Evolutionary conservation across 1,140 invertebrate species (phyloP).

Genomic region (Musca domestica): DNA sequence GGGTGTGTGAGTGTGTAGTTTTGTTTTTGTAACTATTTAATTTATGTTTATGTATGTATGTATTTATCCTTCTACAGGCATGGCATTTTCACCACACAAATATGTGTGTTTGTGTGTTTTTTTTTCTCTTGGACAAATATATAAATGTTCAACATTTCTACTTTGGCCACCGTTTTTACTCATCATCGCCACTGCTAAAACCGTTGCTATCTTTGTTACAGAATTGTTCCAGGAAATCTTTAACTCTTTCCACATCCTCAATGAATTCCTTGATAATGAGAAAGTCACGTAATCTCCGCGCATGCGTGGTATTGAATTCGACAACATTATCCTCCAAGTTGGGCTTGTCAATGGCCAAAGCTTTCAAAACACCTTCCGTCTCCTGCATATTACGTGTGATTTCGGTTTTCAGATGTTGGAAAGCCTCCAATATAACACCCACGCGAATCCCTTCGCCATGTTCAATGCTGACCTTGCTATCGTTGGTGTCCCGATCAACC

Average conservation of each 20-base stretch:
- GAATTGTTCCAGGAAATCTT: not conserved
- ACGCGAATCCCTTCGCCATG: not conserved
- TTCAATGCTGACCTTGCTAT: not conserved
- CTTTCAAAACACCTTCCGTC: not conserved
- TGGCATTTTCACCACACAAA: not conserved
- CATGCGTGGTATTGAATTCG: not conserved
- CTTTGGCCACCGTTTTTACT: not conserved
- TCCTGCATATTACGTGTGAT: not conserved
- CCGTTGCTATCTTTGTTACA: not conserved
- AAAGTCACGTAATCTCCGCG: not conserved
- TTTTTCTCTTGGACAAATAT: not conserved
- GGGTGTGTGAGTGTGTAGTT: not conserved
- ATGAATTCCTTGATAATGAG: not conserved
- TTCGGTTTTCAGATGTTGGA: not conserved
- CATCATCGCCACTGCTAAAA: not conserved
- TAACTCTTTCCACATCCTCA: not conserved
- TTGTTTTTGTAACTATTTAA: constrained; percentile 9
- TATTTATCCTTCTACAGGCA: not conserved
- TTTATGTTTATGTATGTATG: not conserved
- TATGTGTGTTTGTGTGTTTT: not conserved
- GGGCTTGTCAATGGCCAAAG: not conserved
- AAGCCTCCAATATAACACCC: not conserved
- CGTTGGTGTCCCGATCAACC: not conserved
- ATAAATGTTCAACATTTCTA: not conserved
- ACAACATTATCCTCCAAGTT: not conserved